Conservation (phyloP, 2,888 invertebrate genomes). For the Diadegma fenestrale region DNA sequence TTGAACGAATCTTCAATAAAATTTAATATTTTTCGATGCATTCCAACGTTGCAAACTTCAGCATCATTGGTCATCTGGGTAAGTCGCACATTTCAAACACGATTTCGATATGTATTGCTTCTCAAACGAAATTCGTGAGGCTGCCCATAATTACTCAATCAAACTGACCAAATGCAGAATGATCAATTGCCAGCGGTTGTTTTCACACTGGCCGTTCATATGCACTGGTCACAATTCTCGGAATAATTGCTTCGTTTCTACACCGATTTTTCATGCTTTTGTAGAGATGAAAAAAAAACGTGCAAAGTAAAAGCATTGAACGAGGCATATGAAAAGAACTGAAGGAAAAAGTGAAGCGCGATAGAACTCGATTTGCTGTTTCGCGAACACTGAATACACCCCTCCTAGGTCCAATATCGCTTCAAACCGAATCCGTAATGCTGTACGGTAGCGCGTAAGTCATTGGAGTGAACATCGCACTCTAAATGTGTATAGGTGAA, state of each 20-base stretch:
- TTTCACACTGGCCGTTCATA: conserved; percentile 11
- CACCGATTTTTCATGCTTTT: conserved; percentile 51
- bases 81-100: background rate
- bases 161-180: conserved; percentile 46
- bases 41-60: too few relatives aligned
- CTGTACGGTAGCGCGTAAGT: conserved; percentile 58
- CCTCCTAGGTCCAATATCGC: conserved; percentile 20
- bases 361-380: conserved; percentile 51
- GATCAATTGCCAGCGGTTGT: conserved; percentile 37
- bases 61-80: too few relatives aligned
- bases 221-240: conserved; percentile 33
- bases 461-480: conserved; percentile 44
- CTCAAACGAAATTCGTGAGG: conserved; percentile 52
- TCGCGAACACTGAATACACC: conserved; percentile 35
- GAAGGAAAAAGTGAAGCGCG: conserved; percentile 24
- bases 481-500: background rate
- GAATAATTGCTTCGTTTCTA: conserved; percentile 59
- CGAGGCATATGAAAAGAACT: conserved; percentile 10
- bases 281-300: conserved; percentile 6
- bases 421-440: conserved; percentile 70
- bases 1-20: too few relatives aligned
- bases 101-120: background rate
- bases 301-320: conserved; percentile 26
- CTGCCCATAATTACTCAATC: conserved; percentile 51
- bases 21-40: too few relatives aligned